phyloP scores from a whole-genome alignment of 2,113 vertebrate species.

The Callocephalon fimbriatum region DNA sequence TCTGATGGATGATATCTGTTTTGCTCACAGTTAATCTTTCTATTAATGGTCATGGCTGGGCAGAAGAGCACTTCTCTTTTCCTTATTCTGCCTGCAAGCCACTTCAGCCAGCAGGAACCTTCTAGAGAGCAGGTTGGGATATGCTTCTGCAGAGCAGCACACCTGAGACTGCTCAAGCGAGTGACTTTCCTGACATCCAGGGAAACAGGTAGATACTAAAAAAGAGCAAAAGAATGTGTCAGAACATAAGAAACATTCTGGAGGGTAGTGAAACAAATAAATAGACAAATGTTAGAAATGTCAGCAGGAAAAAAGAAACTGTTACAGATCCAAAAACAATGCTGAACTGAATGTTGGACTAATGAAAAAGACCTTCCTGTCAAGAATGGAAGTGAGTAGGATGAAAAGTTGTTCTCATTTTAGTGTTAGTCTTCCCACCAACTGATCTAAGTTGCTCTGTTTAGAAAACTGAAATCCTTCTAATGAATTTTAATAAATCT shows the following conservation, averaged over 20 bases:
- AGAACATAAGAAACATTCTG: not conserved
- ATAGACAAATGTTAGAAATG: not conserved
- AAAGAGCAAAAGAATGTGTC: not conserved
- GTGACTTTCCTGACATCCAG: not conserved
- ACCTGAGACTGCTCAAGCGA: not conserved
- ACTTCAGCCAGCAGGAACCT: not conserved
- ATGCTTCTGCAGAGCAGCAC: not conserved
- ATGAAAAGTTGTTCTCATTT: not conserved
- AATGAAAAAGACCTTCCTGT: not conserved
- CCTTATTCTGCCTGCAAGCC: not conserved
- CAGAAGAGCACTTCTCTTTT: not conserved
- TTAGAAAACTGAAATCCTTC: not conserved
- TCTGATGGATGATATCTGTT: not conserved
- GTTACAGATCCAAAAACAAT: not conserved
- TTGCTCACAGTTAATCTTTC: not conserved
- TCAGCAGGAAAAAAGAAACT: not conserved
- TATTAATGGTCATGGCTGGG: not conserved
- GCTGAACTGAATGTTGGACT: not conserved
- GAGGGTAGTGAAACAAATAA: not conserved
- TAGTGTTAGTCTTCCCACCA: not conserved
- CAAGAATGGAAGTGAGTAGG: not conserved
- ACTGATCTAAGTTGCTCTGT: not conserved
- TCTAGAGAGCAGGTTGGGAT: not conserved
- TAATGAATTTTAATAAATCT: not conserved
- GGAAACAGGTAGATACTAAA: not conserved